Conservation (phyloP, 2,888 invertebrate species). For the Pyralis farinalis region DNA sequence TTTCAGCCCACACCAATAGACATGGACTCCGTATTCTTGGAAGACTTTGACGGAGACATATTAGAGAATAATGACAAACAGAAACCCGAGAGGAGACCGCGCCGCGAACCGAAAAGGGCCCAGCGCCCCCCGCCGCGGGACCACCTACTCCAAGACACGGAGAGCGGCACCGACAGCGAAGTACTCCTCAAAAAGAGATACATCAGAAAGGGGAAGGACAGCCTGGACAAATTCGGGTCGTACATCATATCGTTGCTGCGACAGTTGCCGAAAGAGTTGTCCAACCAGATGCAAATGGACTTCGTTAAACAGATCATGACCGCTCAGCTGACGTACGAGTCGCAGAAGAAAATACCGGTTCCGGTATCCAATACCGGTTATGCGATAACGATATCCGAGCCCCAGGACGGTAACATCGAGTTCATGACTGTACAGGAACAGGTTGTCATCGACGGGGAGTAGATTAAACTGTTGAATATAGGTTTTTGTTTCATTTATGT, state of each 20-base stretch:
- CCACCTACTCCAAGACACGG: not conserved
- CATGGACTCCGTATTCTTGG: constrained; percentile 22
- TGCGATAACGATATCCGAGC: constrained; percentile 18
- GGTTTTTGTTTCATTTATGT: no score
- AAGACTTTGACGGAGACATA: constrained; percentile 19
- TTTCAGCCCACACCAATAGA: constrained; percentile 19
- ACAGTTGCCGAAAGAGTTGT: constrained; percentile 33
- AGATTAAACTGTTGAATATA: no score
- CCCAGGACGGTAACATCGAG: no score
- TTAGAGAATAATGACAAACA: constrained; percentile 6
- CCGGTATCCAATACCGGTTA: constrained; percentile 10
- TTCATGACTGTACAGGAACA: no score
- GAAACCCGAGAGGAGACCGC: not conserved
- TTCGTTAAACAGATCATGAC: constrained; percentile 30
- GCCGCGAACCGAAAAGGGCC: not conserved
- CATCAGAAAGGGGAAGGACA: constrained; percentile 18
- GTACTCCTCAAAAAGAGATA: constrained; percentile 18
- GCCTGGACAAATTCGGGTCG: constrained; percentile 35
- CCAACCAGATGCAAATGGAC: constrained; percentile 36
- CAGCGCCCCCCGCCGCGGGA: no score
- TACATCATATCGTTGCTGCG: constrained; percentile 36
- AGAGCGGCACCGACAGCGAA: constrained; percentile 10
- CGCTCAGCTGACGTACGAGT: constrained; percentile 11
- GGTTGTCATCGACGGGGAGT: no score
- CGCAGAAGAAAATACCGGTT: constrained; percentile 4